Evolutionary conservation across 2,888 invertebrate genomes (phyloP).

Genomic region (Busseola fusca): DNA sequence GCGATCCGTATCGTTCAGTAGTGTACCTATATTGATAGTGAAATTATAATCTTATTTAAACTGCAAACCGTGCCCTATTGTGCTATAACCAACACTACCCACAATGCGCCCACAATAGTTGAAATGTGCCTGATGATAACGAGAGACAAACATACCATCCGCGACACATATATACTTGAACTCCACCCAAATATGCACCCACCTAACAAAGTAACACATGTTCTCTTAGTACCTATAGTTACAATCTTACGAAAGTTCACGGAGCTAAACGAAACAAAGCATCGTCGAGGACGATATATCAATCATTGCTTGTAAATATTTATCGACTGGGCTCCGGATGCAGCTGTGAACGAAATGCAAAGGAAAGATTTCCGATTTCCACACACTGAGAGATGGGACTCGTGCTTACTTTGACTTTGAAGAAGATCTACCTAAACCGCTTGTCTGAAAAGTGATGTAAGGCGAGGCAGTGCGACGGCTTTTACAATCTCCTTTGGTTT

Average conservation of each 20-base stretch:
- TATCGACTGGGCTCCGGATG: constrained; percentile 26
- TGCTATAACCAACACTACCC: too few relatives aligned
- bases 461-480: too few relatives aligned
- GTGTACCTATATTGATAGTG: too few relatives aligned
- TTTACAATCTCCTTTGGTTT: background rate
- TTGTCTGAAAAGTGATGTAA: background rate
- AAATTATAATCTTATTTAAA: too few relatives aligned
- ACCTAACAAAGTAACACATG: background rate
- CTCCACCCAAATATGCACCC: background rate
- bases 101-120: too few relatives aligned
- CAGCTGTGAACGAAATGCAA: constrained; percentile 24
- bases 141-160: too few relatives aligned
- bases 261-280: constrained; percentile 15
- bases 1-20: too few relatives aligned
- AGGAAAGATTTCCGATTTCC: constrained; percentile 24
- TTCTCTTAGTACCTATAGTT: background rate
- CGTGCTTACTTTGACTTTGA: background rate
- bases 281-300: constrained; percentile 48
- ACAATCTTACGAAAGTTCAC: constrained; percentile 16
- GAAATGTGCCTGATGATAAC: too few relatives aligned
- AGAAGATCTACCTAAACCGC: background rate
- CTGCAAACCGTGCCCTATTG: too few relatives aligned
- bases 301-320: constrained; percentile 50
- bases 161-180: background rate
- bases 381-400: background rate